Evolutionary conservation across 2,113 vertebrate species (phyloP).

Genomic region (Rhinoderma darwinii): DNA sequence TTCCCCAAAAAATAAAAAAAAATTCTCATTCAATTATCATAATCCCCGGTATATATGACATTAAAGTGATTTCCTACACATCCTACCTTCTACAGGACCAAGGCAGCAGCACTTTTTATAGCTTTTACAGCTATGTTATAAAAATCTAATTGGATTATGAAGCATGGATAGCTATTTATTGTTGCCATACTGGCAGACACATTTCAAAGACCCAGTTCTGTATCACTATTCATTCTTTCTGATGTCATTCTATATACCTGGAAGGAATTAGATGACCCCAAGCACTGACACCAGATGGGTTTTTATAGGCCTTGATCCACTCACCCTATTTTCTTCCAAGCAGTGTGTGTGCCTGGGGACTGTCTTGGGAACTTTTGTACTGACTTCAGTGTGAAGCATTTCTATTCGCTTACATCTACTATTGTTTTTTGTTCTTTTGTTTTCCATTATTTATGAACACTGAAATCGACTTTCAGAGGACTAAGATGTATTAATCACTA

Average conservation of each 20-base stretch:
- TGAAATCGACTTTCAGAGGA: background rate
- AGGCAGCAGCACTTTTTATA: too few species aligned
- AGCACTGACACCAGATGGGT: background rate
- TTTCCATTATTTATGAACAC: background rate
- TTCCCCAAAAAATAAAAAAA: too few species aligned
- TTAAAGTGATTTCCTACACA: too few species aligned
- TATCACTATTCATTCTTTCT: background rate
- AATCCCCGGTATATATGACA: too few species aligned
- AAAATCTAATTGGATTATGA: too few species aligned
- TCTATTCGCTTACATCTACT: background rate
- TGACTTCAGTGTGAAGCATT: background rate
- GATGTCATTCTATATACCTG: background rate
- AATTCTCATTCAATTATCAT: too few species aligned
- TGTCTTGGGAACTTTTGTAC: background rate
- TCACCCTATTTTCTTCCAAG: background rate
- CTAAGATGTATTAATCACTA: background rate
- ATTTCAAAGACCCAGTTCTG: background rate
- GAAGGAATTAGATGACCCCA: background rate
- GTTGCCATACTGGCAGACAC: background rate
- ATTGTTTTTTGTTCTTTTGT: background rate
- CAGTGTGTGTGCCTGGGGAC: background rate
- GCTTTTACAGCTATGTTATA: too few species aligned
- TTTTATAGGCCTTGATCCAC: background rate
- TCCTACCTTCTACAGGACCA: too few species aligned
- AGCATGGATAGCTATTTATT: too few species aligned